Conservation (phyloP, 2,113 vertebrate species). For the Leptodactylus fuscus region DNA sequence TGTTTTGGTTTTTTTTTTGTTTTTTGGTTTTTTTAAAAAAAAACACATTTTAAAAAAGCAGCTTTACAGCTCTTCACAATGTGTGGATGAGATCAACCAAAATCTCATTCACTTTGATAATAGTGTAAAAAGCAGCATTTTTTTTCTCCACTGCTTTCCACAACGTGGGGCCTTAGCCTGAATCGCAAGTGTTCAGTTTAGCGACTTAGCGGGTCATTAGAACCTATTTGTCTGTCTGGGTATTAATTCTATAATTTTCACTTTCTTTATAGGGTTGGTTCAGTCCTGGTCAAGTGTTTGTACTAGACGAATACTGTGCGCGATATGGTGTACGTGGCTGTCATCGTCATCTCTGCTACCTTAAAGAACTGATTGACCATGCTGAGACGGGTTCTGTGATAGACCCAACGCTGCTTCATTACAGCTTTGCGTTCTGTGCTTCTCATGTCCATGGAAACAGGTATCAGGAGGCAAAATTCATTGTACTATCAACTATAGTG, state of each 20-base stretch:
- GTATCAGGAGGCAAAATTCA: slow-evolving; percentile 73
- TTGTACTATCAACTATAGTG: background rate
- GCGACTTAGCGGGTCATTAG: no score
- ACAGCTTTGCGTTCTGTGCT: slow-evolving; percentile 98
- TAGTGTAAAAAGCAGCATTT: no score
- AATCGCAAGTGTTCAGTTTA: no score
- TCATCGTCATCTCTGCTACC: slow-evolving; percentile 94
- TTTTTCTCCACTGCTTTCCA: no score
- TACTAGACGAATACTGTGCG: slow-evolving; percentile 95
- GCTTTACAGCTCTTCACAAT: no score
- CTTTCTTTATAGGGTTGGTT: slow-evolving; percentile 91
- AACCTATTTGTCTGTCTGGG: no score
- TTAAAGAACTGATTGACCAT: slow-evolving; percentile 90
- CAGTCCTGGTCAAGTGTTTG: slow-evolving; percentile 96
- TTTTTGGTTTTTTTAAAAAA: no score
- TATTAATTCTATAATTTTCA: background rate
- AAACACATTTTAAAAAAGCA: no score
- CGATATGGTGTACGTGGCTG: slow-evolving; percentile 94
- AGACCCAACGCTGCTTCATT: slow-evolving; percentile 96
- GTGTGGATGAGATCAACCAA: no score
- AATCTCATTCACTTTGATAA: no score
- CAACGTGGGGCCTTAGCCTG: no score
- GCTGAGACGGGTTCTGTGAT: slow-evolving; percentile 87
- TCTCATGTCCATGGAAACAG: slow-evolving; percentile 98
- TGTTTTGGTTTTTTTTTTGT: no score